Percentiles rank a stretch among this genome's conserved stretches.
phyloP scores from a whole-genome alignment of 2,888 invertebrate species.

The Synanthedon andrenaeformis region DNA sequence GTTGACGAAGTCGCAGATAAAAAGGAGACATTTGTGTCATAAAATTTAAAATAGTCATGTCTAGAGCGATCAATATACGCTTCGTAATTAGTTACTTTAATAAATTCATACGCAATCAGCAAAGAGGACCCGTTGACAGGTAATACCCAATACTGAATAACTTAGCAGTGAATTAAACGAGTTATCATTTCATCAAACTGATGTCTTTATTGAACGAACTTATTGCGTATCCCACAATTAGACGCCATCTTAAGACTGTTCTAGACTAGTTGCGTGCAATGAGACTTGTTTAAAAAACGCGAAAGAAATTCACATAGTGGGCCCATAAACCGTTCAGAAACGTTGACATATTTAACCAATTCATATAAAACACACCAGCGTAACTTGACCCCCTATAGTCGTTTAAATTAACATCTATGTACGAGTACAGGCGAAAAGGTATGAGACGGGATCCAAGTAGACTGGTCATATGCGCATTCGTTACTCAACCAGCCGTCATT shows the following conservation, averaged over 20 bases:
- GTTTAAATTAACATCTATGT: slow-evolving; percentile 4
- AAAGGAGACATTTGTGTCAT: too few relatives aligned
- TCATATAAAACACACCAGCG: slow-evolving; percentile 21
- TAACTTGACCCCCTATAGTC: slow-evolving; percentile 12
- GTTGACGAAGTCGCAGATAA: too few relatives aligned
- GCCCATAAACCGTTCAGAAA: slow-evolving; percentile 14
- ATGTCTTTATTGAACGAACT: not conserved
- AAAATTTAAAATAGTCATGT: not conserved
- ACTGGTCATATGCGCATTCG: slow-evolving; percentile 19
- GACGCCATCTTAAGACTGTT: not conserved
- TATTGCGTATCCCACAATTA: not conserved
- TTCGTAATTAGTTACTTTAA: not conserved
- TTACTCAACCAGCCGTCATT: slow-evolving; percentile 31
- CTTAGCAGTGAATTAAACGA: too few relatives aligned
- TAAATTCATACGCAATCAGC: too few relatives aligned
- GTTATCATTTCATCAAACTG: not conserved
- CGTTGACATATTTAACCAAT: slow-evolving; percentile 22
- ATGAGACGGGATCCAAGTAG: slow-evolving; percentile 13
- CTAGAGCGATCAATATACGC: not conserved
- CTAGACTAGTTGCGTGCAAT: not conserved
- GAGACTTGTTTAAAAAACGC: slow-evolving; percentile 8
- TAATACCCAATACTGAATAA: too few relatives aligned
- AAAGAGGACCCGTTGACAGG: too few relatives aligned
- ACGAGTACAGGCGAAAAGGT: slow-evolving; percentile 6
- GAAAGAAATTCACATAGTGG: slow-evolving; percentile 9